phyloP scores from a whole-genome alignment of 1,140 invertebrate genomes.

The Dinothrombium tinctorium region DNA sequence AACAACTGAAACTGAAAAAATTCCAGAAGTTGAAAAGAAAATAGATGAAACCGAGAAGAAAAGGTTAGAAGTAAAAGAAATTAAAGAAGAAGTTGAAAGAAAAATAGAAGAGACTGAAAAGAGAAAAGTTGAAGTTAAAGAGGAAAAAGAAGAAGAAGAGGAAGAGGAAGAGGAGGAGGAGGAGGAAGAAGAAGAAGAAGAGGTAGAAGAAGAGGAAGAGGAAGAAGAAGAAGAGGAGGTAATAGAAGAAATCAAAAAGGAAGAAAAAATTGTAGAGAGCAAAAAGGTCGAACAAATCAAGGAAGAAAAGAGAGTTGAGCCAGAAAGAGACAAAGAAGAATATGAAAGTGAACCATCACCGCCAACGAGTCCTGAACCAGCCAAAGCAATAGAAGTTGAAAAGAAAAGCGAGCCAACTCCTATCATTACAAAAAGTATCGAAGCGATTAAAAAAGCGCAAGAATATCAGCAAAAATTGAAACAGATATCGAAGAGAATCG shows the following conservation, averaged over 20 bases:
- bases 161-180: not conserved
- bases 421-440: not conserved
- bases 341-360: not conserved
- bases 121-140: not conserved
- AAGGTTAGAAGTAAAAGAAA: not conserved
- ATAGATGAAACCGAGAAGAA: not conserved
- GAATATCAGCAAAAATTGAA: constrained; percentile 66
- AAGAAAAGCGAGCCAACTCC: not conserved
- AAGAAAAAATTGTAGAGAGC: not conserved
- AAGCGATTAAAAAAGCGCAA: constrained; percentile 17
- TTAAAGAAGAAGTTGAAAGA: not conserved
- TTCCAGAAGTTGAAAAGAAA: not conserved
- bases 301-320: not conserved
- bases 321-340: not conserved
- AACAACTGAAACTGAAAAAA: not conserved
- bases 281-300: not conserved
- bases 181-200: not conserved
- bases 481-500: constrained; percentile 51
- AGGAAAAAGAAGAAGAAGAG: not conserved
- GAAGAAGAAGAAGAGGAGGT: not conserved
- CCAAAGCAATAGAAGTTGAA: not conserved
- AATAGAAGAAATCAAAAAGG: not conserved
- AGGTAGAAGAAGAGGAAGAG: not conserved
- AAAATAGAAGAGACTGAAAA: not conserved
- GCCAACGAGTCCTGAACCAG: not conserved